Evolutionary conservation across 2,113 vertebrate genomes (phyloP).

Genomic region (Ondatra zibethicus): DNA sequence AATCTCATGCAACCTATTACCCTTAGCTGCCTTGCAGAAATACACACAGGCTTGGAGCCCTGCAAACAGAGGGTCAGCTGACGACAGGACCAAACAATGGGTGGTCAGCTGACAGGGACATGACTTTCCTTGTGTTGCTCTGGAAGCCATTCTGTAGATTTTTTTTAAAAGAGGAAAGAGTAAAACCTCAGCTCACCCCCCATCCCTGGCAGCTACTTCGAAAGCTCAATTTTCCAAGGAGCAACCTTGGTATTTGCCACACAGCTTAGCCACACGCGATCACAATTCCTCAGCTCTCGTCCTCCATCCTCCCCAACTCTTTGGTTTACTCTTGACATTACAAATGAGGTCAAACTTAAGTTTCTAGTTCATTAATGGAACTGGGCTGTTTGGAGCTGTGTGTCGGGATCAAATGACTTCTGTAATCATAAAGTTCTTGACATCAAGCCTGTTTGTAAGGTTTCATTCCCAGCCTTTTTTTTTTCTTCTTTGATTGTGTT

Average conservation of each 20-base stretch:
- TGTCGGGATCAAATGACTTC: constrained; percentile 55
- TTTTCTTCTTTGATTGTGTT: constrained; percentile 21
- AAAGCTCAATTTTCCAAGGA: background rate
- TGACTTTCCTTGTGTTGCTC: background rate
- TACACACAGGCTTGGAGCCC: background rate
- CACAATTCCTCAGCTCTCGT: fast-evolving
- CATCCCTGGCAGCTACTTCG: background rate
- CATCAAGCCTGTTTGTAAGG: constrained; percentile 11
- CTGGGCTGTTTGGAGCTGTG: constrained; percentile 33
- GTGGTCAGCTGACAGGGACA: fast-evolving
- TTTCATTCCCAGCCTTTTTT: constrained; percentile 15
- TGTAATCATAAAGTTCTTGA: constrained; percentile 50
- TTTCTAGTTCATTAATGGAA: constrained; percentile 55
- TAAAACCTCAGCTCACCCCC: background rate
- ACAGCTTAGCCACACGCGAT: fast-evolving
- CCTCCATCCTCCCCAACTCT: background rate
- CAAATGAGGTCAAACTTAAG: constrained; percentile 17
- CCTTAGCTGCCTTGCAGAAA: background rate
- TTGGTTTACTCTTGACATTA: background rate
- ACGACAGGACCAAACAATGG: no score
- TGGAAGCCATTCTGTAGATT: background rate
- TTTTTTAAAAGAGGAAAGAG: background rate
- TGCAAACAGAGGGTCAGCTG: background rate
- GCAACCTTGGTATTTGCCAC: fast-evolving
- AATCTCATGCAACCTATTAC: background rate